Evolutionary conservation across 2,888 invertebrate genomes (phyloP).

Genomic region (Brachylomia viminalis): DNA sequence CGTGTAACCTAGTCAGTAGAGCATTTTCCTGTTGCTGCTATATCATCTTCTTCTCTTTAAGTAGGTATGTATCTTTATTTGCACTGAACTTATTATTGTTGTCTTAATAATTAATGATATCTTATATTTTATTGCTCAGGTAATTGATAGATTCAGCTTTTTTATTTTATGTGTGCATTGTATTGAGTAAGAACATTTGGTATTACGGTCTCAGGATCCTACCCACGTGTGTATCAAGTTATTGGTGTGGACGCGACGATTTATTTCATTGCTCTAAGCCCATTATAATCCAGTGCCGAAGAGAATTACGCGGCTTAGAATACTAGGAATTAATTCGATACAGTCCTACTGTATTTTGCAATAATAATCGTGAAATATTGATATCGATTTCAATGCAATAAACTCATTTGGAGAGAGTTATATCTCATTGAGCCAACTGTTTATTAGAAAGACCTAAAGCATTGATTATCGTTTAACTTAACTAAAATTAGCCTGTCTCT

Average conservation of each 20-base stretch:
- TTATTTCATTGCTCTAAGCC: slow-evolving; percentile 77
- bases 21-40: slow-evolving; percentile 36
- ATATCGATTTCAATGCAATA: slow-evolving; percentile 43
- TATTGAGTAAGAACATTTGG: slow-evolving; percentile 72
- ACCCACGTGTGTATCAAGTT: slow-evolving; percentile 74
- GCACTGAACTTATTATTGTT: slow-evolving; percentile 5
- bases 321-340: slow-evolving; percentile 56
- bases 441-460: slow-evolving; percentile 34
- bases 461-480: slow-evolving; percentile 45
- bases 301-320: slow-evolving; percentile 70
- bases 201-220: slow-evolving; percentile 68
- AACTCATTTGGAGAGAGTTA: slow-evolving; percentile 47
- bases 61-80: slow-evolving; percentile 19
- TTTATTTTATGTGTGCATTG: slow-evolving; percentile 25
- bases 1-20: slow-evolving; percentile 28
- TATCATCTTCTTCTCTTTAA: not conserved
- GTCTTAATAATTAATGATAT: slow-evolving; percentile 1
- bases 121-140: not conserved
- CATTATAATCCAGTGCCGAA: slow-evolving; percentile 68
- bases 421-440: slow-evolving; percentile 46
- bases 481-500: slow-evolving; percentile 47
- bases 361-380: slow-evolving; percentile 58
- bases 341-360: slow-evolving; percentile 56
- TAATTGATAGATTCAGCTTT: slow-evolving; percentile 18
- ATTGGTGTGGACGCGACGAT: slow-evolving; percentile 73